phyloP scores from a whole-genome alignment of 1,140 invertebrate species.

The Teleogryllus occipitalis region DNA sequence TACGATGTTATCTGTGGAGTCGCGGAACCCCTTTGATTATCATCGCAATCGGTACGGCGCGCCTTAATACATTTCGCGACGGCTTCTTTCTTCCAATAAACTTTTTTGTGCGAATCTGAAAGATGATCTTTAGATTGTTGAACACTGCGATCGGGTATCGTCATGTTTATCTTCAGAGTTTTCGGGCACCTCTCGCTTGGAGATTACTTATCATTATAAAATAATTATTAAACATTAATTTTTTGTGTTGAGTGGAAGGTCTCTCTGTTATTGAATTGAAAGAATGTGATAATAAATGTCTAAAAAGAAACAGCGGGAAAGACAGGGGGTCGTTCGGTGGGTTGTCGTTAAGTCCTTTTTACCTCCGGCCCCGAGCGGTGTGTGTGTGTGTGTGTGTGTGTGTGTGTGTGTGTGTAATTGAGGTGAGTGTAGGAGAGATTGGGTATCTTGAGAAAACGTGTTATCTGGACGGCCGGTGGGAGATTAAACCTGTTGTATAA shows the following conservation, averaged over 20 bases:
- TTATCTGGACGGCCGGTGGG: not conserved
- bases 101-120: not conserved
- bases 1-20: no score
- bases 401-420: not conserved
- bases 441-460: conserved; percentile 1
- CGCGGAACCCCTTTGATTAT: no score
- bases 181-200: not conserved
- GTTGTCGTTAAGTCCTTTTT: not conserved
- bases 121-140: not conserved
- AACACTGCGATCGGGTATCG: not conserved
- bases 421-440: not conserved
- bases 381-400: not conserved
- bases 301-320: not conserved
- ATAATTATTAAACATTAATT: not conserved
- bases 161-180: not conserved
- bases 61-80: no score
- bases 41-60: no score
- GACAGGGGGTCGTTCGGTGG: not conserved
- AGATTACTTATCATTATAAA: conserved; percentile 3
- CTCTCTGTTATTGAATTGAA: not conserved
- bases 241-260: not conserved
- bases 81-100: not conserved
- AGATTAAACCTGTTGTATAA: conserved; percentile 2
- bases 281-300: not conserved
- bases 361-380: not conserved